Conservation (phyloP, 1,140 invertebrate genomes). For the Brachystomella parvula region DNA sequence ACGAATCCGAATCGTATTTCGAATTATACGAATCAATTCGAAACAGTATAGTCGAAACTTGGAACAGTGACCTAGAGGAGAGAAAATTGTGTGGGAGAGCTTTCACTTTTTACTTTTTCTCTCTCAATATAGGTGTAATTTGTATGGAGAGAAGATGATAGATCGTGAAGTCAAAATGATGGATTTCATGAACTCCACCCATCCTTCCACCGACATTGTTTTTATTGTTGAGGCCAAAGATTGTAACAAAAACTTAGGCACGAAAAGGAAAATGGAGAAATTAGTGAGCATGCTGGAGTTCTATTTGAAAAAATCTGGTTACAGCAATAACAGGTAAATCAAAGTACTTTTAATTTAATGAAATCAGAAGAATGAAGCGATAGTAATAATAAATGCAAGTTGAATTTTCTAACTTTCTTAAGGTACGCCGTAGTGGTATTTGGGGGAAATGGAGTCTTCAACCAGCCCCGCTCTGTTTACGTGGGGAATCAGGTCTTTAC, state of each 20-base stretch:
- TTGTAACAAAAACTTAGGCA: constrained; percentile 62
- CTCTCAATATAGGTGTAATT: constrained; percentile 31
- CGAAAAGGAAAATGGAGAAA: constrained; percentile 56
- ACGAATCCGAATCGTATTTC: too few species aligned
- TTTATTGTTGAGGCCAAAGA: constrained; percentile 77
- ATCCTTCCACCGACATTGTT: constrained; percentile 68
- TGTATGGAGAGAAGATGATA: constrained; percentile 55
- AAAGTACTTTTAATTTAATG: background rate
- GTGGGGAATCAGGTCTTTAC: constrained; percentile 60
- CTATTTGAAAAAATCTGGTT: constrained; percentile 53
- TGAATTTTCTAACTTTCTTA: constrained; percentile 27
- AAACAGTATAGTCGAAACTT: too few species aligned
- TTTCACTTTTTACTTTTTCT: background rate
- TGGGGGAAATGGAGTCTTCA: constrained; percentile 63
- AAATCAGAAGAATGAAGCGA: background rate
- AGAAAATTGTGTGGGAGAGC: too few species aligned
- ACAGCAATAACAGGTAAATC: constrained; percentile 57
- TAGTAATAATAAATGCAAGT: background rate
- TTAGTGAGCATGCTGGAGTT: constrained; percentile 57
- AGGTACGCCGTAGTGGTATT: constrained; percentile 72
- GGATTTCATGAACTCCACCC: constrained; percentile 40
- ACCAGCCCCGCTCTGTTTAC: constrained; percentile 58
- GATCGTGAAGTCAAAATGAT: constrained; percentile 55
- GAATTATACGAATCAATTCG: too few species aligned
- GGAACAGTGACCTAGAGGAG: too few species aligned